Percentiles rank a stretch among this genome's conserved stretches.
These are phyloP conservation scores for Leptopilina myrica DNA, from an alignment of 2,888 invertebrate genomes.

Conservation along the genomic window DNA sequence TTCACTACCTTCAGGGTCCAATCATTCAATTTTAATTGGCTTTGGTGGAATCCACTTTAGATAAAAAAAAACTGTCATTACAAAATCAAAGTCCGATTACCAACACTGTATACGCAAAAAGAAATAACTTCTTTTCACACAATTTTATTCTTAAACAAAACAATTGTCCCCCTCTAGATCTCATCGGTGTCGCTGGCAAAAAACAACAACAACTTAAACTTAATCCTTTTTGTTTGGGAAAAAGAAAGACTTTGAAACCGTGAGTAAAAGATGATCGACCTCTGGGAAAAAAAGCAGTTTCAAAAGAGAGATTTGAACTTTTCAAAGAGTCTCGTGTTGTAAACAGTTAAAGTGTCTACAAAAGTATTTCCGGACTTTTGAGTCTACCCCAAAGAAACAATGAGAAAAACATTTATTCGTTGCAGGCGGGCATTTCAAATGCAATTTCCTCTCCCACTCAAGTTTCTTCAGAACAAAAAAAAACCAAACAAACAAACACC, in stretches of 20 bases:
- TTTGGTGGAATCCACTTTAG: too few species aligned
- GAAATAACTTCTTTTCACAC: too few species aligned
- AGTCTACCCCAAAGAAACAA: conserved; percentile 23
- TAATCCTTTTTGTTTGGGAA: conserved; percentile 56
- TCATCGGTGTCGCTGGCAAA: too few species aligned
- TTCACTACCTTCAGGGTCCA: too few species aligned
- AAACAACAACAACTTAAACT: too few species aligned
- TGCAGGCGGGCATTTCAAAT: not conserved
- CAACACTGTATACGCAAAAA: too few species aligned
- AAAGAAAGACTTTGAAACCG: conserved; percentile 49
- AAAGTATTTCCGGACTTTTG: conserved; percentile 30
- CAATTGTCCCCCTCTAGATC: too few species aligned
- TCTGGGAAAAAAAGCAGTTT: not conserved
- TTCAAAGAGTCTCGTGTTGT: conserved; percentile 17
- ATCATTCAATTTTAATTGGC: too few species aligned
- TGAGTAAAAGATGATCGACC: conserved; percentile 28
- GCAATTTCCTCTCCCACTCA: not conserved
- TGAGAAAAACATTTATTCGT: conserved; percentile 21
- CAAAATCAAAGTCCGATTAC: too few species aligned
- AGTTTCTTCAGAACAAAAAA: not conserved
- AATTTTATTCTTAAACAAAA: too few species aligned
- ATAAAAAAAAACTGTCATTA: too few species aligned
- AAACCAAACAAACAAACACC: not conserved
- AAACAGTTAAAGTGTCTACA: conserved; percentile 31
- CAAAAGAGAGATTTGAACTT: conserved; percentile 25